Base-by-base conservation (phyloP, 1,140 invertebrate species). In the Luehdorfia chinensis region DNA sequence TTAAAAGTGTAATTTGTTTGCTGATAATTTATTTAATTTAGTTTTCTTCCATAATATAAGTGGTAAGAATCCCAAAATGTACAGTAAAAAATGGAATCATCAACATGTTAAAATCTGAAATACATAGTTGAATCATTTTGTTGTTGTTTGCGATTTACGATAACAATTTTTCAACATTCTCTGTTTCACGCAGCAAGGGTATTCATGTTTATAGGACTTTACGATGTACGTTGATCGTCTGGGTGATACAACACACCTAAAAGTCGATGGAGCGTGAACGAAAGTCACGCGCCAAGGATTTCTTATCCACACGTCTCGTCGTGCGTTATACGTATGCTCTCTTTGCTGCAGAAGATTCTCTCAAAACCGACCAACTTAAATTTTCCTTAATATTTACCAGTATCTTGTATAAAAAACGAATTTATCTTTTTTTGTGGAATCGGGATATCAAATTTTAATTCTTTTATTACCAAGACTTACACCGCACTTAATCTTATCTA, bases 271-370 rank as follows among this genome's bases (percentile, higher is more conserved):
- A 64, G 78, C 80, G 71, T 75, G 67, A 77, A 75, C 59, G 51
- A 68, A 59, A 81, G 80, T 83, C 80, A 83, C 80, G 76, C 76
- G 78, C 68, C 68, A 71, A 70, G 67, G 75, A 67, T 70, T 80
- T 72, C 50, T 66, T 65, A 76, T 61, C 61, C 66, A 76, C 68
- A 79, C 72, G 61, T 68, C 68, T 78, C 72, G 61, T 68, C 58
- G 41, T 47, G 43, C 21, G 47, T 33, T 59, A 49, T 65, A 54
- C 55, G 48, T 64, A 58, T 55, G 47, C 53, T 50, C 58, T 50
- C 50, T 33, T 56, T 59, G 49, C 52, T 55, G 49, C 46, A 36
- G 36, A 37, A 16, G 18, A 16, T 25, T 45, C 55, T 47, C 45
- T 31, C 44, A 36, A 45, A 54, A 37, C 36, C 44, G 47, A 44